Base-by-base conservation (phyloP, 2,113 vertebrate genomes). In the cat (Felis catus) region DNA sequence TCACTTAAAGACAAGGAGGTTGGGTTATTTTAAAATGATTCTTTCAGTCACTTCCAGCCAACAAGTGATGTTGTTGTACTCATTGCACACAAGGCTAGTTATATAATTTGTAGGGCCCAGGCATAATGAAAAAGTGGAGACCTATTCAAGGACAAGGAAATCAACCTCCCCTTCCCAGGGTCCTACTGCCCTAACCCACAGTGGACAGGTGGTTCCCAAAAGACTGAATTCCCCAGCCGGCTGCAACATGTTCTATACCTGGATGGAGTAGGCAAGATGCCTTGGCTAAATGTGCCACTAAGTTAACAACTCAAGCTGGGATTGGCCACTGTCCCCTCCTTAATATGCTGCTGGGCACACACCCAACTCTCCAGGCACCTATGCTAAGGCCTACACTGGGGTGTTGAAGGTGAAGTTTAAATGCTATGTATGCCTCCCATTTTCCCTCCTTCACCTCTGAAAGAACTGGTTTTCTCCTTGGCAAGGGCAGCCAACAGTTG, bases 141-240 rank as follows among this genome's bases (percentile, higher is more conserved):
- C 33, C 10, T 27, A 6, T 33, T 15, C 53, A 80, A 10, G 4
- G 15, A 1, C 12, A 80, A 45, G 8, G 5, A 39, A 23, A 18
- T 29, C 4, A 12, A 18, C 19, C 14, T 33, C n/a, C 27, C 12
- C 87, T 74, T 89, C 10, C 25, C 13, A 0, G 11, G 25, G 31
- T 2, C 13, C 31, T 39, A 6, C 4, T 29, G 1, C 2, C 18
- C 2, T 39, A 14, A 65, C 6, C 9, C 36, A 21, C 27, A 51
- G 14, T 6, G 11, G 7, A n/a, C 19, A 1, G 33, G 10, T 1
- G 4, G 36, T 8, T 12, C 21, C 1, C 36, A 55, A 3, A 18
- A 16, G 2, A 3, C 21, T 25, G 29, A 11, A 65, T 19, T 3
- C 13, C 48, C 11, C 2, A 41, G 29, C 76, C 19, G 2, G 13